Conservation (phyloP, 2,797 vertebrate species). For the Microctenopoma lineatum region DNA sequence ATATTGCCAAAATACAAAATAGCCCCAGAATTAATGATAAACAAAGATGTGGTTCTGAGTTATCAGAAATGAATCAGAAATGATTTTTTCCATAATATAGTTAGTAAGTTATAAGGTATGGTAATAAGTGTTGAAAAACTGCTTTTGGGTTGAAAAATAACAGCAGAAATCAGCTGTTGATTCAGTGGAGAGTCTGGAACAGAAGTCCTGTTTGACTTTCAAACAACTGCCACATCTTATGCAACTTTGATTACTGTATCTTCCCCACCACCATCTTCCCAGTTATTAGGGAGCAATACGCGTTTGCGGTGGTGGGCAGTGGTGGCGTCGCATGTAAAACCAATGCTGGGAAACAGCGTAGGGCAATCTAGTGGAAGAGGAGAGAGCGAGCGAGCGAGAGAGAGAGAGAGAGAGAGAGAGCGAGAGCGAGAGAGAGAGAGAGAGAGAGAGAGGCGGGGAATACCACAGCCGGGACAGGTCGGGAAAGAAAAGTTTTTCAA, state of each 20-base stretch:
- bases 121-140: no score
- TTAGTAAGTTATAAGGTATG: no score
- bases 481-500: conserved; percentile 79
- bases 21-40: background rate
- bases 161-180: background rate
- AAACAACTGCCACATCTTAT: background rate
- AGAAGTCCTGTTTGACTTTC: background rate
- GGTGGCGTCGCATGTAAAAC: background rate
- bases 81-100: no score
- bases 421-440: conserved; percentile 17
- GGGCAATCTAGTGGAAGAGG: conserved; percentile 54
- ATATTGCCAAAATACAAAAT: background rate
- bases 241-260: background rate
- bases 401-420: conserved; percentile 6
- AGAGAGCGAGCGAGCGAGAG: background rate
- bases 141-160: background rate
- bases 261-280: background rate
- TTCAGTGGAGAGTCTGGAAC: background rate
- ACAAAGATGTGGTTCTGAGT: no score
- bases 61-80: no score
- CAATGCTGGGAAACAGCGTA: conserved; percentile 16
- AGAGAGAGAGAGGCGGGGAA: conserved; percentile 76
- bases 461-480: conserved; percentile 63
- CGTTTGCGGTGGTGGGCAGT: background rate
- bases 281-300: background rate